Base-by-base conservation (phyloP, 35 echinoderm and acorn worm species). In the Apostichopus parvimensis region DNA sequence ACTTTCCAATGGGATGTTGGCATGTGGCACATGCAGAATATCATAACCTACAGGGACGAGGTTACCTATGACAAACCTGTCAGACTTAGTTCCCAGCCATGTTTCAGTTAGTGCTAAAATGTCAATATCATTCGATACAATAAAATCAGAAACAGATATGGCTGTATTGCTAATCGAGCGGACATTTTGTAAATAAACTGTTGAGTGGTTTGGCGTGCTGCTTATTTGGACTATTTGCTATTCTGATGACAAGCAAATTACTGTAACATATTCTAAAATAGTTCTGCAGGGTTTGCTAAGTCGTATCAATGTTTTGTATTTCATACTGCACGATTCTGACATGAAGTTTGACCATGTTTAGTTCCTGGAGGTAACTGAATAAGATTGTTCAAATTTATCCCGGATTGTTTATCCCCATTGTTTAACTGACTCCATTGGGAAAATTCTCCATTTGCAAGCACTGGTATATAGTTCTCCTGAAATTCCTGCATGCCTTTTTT, bases 61-160 rank as follows among this genome's bases (percentile, higher is more conserved):
- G 62, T 54, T 89, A 34, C 4, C 14, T 24, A 77, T 8, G 5
- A 53, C 87, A 77, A 14, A 72, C 4, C 28, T 64, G n/a, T 9
- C 22, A 8, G 60, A 1, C 5, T 68, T 21, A n/a, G 26, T 0
- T 28, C 60, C 52, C 21, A 89, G 52, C 65, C 65, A 89, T 26
- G 87, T 89, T 45, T 89, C 87, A 10, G 66, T 89, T 5, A 89
- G 58, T 9, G 87, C 87, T 20, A 77, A 72, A 73, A 89, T 89
- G 87, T 88, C 87, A 88, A 88, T 88, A 88, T 88, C 52, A 15
- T 64, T 88, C 2, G 87, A 66, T 24, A 45, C 58, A 88, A 88
- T 56, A 20, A 9, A 88, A 45, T 88, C 59, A 21, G 87, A 70
- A 64, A 70, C 52, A 11, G 59, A 73, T 45, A 34, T 15, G 7